These are phyloP conservation scores for Rhyacichthys aspro DNA, from an alignment of 2,797 vertebrate genomes.

Conservation along the genomic window DNA sequence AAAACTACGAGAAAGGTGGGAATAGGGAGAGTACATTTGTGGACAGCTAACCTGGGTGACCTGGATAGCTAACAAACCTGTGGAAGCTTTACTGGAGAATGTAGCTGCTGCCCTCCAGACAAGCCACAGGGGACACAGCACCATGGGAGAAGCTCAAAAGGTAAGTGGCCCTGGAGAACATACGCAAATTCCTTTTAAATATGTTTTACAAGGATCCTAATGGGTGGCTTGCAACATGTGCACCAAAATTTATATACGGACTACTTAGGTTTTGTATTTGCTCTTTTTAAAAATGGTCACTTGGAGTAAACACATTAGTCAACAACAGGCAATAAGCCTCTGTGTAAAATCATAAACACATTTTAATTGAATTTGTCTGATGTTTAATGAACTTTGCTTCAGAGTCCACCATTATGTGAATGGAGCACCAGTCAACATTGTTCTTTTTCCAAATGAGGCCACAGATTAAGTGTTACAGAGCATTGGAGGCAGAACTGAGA, in stretches of 20 bases:
- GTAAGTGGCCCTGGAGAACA: constrained; percentile 70
- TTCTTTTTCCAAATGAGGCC: constrained; percentile 47
- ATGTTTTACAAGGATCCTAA: not conserved
- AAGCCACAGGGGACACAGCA: constrained; percentile 65
- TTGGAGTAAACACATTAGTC: too few relatives aligned
- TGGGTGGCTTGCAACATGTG: too few relatives aligned
- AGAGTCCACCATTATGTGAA: constrained; percentile 44
- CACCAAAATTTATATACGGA: too few relatives aligned
- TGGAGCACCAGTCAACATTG: constrained; percentile 28
- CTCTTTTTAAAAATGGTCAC: too few relatives aligned
- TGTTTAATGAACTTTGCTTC: constrained; percentile 12
- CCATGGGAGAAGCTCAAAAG: constrained; percentile 91
- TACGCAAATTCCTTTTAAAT: constrained; percentile 2
- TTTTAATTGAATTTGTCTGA: constrained; percentile 6
- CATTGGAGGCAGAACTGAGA: not conserved
- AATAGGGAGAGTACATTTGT: constrained; percentile 14
- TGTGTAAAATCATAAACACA: not conserved
- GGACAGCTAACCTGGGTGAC: constrained; percentile 30
- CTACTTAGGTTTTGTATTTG: too few relatives aligned
- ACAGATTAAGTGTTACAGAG: constrained; percentile 36
- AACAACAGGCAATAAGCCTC: too few relatives aligned
- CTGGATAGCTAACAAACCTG: constrained; percentile 51
- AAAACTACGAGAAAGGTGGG: constrained; percentile 19
- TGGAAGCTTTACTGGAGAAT: constrained; percentile 68
- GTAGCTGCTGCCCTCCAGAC: constrained; percentile 68